Conservation (phyloP, 2,113 vertebrate genomes). For the Drymodes brunneopygia region DNA sequence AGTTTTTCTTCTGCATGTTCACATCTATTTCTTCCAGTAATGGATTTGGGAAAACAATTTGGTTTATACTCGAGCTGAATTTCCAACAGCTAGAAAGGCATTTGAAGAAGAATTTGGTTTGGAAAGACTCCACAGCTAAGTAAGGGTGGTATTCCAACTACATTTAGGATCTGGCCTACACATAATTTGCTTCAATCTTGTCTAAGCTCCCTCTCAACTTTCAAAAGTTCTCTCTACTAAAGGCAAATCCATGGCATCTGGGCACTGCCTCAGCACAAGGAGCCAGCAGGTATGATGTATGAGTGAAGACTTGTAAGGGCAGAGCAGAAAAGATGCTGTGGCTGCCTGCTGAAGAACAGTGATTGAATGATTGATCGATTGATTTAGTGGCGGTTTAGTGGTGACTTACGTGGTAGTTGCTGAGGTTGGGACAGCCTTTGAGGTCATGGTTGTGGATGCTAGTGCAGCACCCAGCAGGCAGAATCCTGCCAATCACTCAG, state of each 20-base stretch:
- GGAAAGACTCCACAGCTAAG: neutral
- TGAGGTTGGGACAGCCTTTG: neutral
- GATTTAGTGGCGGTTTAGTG: neutral
- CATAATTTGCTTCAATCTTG: neutral
- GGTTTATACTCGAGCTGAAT: neutral
- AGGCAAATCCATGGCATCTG: neutral
- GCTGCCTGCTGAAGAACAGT: neutral
- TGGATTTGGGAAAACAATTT: neutral
- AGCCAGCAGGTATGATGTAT: neutral
- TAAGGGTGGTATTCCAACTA: neutral
- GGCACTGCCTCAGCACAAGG: rapidly evolving
- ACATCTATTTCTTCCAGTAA: neutral
- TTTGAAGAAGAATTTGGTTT: neutral
- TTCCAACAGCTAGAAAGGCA: neutral
- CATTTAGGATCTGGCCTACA: neutral
- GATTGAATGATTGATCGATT: rapidly evolving
- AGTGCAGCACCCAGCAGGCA: neutral
- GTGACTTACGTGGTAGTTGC: neutral
- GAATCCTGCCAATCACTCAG: neutral
- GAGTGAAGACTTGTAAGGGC: neutral
- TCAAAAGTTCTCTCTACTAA: neutral
- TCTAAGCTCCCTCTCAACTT: neutral
- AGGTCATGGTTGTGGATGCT: neutral
- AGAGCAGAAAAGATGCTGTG: neutral
- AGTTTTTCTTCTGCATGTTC: neutral